Percentiles rank a stretch among this genome's conserved stretches.
Evolutionary conservation across 2,113 vertebrate species (phyloP).

Genomic region (Oophaga pumilio): DNA sequence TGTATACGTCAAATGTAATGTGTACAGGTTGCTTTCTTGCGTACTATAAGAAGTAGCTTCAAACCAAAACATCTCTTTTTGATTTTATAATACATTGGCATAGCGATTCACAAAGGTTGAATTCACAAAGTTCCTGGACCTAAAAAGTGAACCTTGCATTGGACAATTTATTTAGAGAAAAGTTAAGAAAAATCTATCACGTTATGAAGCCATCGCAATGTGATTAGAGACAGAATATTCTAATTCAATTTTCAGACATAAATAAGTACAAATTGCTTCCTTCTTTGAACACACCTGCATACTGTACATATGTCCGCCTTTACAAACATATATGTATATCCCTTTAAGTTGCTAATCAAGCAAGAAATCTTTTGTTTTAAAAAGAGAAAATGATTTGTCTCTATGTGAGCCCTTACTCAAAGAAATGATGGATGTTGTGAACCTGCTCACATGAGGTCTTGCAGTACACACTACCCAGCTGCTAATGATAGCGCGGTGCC

Average conservation of each 20-base stretch:
- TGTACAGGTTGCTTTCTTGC: no score
- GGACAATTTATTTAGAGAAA: neutral
- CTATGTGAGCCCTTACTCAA: constrained; percentile 19
- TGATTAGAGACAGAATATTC: neutral
- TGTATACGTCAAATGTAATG: no score
- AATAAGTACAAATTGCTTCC: constrained; percentile 8
- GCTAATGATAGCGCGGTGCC: constrained; percentile 59
- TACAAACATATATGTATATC: neutral
- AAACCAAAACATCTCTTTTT: neutral
- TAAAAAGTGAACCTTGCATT: neutral
- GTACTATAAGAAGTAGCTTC: neutral
- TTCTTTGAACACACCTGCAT: neutral
- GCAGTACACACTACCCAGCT: constrained; percentile 47
- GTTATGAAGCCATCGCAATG: neutral
- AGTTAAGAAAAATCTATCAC: neutral
- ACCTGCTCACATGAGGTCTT: constrained; percentile 68
- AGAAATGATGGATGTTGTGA: constrained; percentile 54
- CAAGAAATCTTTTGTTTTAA: neutral
- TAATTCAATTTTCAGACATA: constrained; percentile 18
- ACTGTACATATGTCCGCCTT: neutral
- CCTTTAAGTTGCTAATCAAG: neutral
- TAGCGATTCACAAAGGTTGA: neutral
- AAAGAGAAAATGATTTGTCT: constrained; percentile 5
- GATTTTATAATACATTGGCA: neutral
- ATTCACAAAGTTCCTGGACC: neutral